These are phyloP conservation scores for Gavia stellata DNA, from an alignment of 2,113 vertebrate species.

Conservation along the genomic window DNA sequence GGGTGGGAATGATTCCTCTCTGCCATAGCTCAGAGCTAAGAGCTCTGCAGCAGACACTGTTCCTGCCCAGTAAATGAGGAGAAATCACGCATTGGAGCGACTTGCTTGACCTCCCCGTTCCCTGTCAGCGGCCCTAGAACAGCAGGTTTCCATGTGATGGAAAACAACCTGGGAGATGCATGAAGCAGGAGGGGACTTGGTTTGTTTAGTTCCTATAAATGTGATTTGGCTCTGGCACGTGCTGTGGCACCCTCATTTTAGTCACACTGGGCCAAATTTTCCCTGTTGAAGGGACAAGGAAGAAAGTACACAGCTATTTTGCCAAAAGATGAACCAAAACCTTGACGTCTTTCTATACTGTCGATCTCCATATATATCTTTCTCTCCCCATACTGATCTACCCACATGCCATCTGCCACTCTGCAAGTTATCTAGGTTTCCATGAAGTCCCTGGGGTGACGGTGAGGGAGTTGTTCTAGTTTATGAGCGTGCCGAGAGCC, in stretches of 20 bases:
- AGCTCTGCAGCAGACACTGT: background rate
- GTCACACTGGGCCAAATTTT: background rate
- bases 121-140: rapidly evolving
- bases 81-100: background rate
- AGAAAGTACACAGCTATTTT: background rate
- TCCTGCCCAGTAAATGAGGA: background rate
- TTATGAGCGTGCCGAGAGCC: background rate
- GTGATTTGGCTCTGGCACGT: background rate
- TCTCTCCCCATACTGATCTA: background rate
- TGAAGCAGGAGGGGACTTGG: too few relatives aligned
- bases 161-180: background rate
- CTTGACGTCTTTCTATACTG: background rate
- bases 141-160: background rate
- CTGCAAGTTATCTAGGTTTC: background rate
- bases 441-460: background rate
- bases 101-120: background rate
- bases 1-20: background rate
- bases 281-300: background rate
- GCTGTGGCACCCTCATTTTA: background rate
- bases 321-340: background rate
- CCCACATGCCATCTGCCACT: constrained; percentile 49
- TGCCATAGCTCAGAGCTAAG: background rate
- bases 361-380: background rate
- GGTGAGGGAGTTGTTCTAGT: background rate
- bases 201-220: rapidly evolving